Percentiles rank a stretch among this genome's conserved stretches.
phyloP scores from a whole-genome alignment of 2,888 invertebrate genomes.

The Eristalis intricaria region DNA sequence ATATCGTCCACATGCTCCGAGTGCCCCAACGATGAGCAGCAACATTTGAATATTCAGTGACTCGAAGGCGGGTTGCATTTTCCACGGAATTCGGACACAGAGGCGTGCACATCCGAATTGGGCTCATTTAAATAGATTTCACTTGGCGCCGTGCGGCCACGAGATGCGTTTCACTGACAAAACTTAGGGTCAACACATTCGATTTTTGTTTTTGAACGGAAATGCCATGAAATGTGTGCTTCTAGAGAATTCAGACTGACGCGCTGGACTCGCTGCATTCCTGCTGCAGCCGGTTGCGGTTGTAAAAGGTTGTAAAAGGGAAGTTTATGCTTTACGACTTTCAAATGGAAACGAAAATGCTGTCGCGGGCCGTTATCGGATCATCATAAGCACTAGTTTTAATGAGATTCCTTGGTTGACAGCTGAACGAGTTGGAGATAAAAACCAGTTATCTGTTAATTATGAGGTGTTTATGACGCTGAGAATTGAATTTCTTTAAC shows the following conservation, averaged over 20 bases:
- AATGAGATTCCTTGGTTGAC: neutral
- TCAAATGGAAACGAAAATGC: neutral
- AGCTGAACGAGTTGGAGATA: neutral
- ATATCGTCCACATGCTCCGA: neutral
- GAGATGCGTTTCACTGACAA: neutral
- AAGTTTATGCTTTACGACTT: conserved; percentile 1
- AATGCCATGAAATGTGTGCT: neutral
- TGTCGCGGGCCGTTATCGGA: neutral
- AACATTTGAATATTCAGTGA: neutral
- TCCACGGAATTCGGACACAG: neutral
- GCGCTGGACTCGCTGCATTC: neutral
- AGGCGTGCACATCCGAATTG: neutral
- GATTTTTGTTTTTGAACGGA: neutral
- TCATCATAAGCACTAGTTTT: neutral
- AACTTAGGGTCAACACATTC: neutral
- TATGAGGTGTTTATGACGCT: neutral
- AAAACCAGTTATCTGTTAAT: neutral
- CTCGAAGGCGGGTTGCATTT: conserved; percentile 9
- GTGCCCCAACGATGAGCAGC: no score
- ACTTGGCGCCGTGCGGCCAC: neutral
- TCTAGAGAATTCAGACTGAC: neutral
- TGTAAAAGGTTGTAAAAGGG: neutral
- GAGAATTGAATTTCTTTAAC: neutral
- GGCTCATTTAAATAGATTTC: neutral
- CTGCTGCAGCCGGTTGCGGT: neutral